Percentiles rank a stretch among this genome's conserved stretches.
Conservation (phyloP, 2,797 vertebrate species). For the Phoxinus dragarum region DNA sequence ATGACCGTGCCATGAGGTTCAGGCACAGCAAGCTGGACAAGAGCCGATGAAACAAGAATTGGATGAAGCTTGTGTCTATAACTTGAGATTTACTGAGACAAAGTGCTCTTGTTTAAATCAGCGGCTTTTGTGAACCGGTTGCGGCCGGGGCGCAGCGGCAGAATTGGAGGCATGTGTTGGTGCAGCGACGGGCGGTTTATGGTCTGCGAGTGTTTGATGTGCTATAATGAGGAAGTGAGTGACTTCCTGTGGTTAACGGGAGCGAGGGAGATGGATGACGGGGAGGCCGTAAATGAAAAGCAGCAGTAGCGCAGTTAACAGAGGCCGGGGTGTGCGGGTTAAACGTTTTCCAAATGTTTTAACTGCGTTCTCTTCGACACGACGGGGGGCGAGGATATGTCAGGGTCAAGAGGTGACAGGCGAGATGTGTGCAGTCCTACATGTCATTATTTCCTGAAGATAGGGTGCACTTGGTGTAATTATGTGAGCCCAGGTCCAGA, state of each 20-base stretch:
- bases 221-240: slow-evolving; percentile 91
- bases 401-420: slow-evolving; percentile 42
- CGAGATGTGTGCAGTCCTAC: slow-evolving; percentile 50
- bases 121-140: slow-evolving; percentile 66
- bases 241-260: slow-evolving; percentile 88
- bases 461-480: slow-evolving; percentile 44
- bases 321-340: slow-evolving; percentile 51
- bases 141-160: slow-evolving; percentile 84
- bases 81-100: slow-evolving; percentile 33
- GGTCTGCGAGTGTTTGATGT: slow-evolving; percentile 88
- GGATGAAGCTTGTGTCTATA: slow-evolving; percentile 40
- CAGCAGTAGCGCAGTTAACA: slow-evolving; percentile 56
- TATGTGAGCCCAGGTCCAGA: slow-evolving; percentile 26
- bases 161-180: slow-evolving; percentile 92
- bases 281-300: slow-evolving; percentile 60
- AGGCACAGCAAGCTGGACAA: background rate
- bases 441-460: slow-evolving; percentile 52
- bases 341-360: slow-evolving; percentile 52
- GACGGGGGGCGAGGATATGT: slow-evolving; percentile 49
- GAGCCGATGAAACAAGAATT: slow-evolving; percentile 37
- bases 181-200: slow-evolving; percentile 85
- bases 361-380: slow-evolving; percentile 38
- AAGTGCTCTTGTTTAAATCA: slow-evolving; percentile 48
- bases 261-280: slow-evolving; percentile 70
- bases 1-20: background rate